Percentiles rank a stretch among this genome's conserved stretches.
Evolutionary conservation across 2,797 vertebrate genomes (phyloP).

Genomic region (Acipenser ruthenus): DNA sequence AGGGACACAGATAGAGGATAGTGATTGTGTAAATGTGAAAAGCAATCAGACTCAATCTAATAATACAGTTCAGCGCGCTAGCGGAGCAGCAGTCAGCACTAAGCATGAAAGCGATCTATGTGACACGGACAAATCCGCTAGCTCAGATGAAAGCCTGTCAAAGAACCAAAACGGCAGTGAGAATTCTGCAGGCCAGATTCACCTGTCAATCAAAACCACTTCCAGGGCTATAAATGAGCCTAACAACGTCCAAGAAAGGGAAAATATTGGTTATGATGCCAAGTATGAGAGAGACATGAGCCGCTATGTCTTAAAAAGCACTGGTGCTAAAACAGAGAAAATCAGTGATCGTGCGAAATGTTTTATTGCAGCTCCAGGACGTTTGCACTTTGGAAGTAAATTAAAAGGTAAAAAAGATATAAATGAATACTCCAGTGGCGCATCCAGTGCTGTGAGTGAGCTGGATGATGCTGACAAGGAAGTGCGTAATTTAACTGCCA

Average conservation of each 20-base stretch:
- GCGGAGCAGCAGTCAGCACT: constrained; percentile 60
- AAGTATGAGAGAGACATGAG: constrained; percentile 73
- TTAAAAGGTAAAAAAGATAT: constrained; percentile 67
- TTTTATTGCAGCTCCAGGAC: constrained; percentile 78
- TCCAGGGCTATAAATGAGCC: constrained; percentile 76
- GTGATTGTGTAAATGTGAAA: constrained; percentile 28
- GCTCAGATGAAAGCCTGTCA: constrained; percentile 58
- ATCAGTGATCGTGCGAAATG: constrained; percentile 50
- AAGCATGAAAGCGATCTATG: constrained; percentile 65
- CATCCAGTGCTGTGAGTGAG: constrained; percentile 91
- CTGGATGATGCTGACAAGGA: constrained; percentile 95
- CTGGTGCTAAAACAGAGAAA: constrained; percentile 57
- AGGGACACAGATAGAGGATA: constrained; percentile 46
- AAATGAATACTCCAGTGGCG: constrained; percentile 86
- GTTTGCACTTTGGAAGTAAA: constrained; percentile 74
- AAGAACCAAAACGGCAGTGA: constrained; percentile 49
- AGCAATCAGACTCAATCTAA: constrained; percentile 28
- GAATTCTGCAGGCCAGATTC: constrained; percentile 63
- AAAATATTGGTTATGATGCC: constrained; percentile 52
- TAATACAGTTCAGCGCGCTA: constrained; percentile 22
- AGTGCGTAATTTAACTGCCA: constrained; percentile 87
- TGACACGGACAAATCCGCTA: constrained; percentile 57
- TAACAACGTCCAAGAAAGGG: constrained; percentile 53
- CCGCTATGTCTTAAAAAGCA: constrained; percentile 66
- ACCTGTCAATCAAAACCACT: constrained; percentile 77